Base-by-base conservation (phyloP, 2,113 vertebrate genomes). In the Labeo rohita region DNA sequence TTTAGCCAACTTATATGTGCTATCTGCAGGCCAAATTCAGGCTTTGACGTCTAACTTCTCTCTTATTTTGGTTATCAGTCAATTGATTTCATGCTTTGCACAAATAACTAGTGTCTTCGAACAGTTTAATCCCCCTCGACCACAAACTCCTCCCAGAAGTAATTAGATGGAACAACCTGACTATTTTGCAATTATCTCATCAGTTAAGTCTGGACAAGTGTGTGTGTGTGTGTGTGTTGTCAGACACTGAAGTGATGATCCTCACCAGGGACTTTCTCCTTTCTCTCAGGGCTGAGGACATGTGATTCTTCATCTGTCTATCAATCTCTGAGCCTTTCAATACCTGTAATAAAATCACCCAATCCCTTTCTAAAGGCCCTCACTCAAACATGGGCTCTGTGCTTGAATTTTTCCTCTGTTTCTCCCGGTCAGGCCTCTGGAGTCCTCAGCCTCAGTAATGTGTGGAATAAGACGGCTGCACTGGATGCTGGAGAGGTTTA, bases 131-230 rank as follows among this genome's bases (percentile, higher is more conserved):
- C 87, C 88, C 84, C 84, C 87, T 86, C 84, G 87, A 89, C 87
- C 86, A 80, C 89, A n/a, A 93, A 88, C 61, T 79, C 90, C 90
- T 87, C 75, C 87, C 86, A 89, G 72, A 77, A 87, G 86, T 93
- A 93, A 95, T 94, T 94, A 94, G 89, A 87, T 83, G 88, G 90
- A 91, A 88, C 81, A 80, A 92, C 88, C 90, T 87, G 77, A 91
- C 91, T 88, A 92, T 86, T 81, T 90, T 80, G 85, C 92, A 94
- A 93, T 93, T 93, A 93, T 95, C 89, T 91, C 89, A 93, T 95
- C 93, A 95, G 92, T 93, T 93, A 89, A 86, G 87, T 92, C 92
- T 89, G 87, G 91, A 81, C 39, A 7, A 74, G 78, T 61, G 65
- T 49, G 84, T 47, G 54, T 86, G 39, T 39, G 39, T 39, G 39